Evolutionary conservation across 37 sponge, comb jelly and placozoan genomes (phyloP).

Genomic region (Cliona cf. orientalis): DNA sequence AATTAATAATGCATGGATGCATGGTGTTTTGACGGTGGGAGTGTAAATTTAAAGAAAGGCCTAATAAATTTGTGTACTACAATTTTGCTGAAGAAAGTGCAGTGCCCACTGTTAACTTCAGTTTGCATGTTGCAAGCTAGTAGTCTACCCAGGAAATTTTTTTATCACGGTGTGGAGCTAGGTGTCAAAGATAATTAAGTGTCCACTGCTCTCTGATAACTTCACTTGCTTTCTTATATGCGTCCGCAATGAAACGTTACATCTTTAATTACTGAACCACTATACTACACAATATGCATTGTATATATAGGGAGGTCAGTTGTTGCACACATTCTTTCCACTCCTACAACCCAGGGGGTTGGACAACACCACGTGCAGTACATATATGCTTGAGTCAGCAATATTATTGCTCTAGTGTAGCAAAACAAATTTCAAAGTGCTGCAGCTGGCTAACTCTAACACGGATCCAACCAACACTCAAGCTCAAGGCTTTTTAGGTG

Average conservation of each 20-base stretch:
- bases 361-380: too few species aligned
- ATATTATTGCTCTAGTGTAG: too few species aligned
- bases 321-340: conserved; percentile 9
- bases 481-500: too few species aligned
- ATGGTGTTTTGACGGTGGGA: background rate
- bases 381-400: too few species aligned
- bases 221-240: background rate
- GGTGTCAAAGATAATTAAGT: background rate
- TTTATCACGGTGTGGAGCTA: background rate
- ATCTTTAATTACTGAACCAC: background rate
- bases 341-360: conserved; percentile 22
- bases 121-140: background rate
- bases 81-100: background rate
- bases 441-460: too few species aligned
- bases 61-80: background rate
- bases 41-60: background rate
- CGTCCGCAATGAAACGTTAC: background rate
- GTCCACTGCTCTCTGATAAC: background rate
- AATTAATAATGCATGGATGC: background rate
- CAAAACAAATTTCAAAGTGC: too few species aligned
- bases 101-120: background rate
- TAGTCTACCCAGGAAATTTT: background rate
- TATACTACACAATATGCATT: background rate
- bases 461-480: too few species aligned
- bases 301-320: conserved; percentile 8